Base-by-base conservation (phyloP, 2,888 invertebrate species). In the Noctua comes region DNA sequence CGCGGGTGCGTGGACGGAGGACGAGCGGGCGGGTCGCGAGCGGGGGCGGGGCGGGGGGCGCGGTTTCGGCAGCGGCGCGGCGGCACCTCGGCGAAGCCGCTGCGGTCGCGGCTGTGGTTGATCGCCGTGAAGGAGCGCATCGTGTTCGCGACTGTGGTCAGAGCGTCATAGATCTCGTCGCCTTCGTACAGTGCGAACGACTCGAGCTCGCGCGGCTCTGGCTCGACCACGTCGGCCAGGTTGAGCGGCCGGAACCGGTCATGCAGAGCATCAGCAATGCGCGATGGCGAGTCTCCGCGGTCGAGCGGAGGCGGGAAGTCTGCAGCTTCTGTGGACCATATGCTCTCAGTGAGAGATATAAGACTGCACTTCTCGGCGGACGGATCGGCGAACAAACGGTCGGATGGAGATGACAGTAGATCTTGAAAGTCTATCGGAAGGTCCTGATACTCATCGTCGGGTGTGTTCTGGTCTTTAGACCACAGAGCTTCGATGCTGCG, bases 401-500 rank as follows among this genome's bases (percentile, higher is more conserved):
- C 97, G 79, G 97, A 96, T 27, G 97, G 97, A 66, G 97, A 97
- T 82, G 97, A 97, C 69, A 97, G 93, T 78, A 97, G 92, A 87
- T 97, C 97, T 80, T 97, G 96, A 84, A 97, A 97, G 91, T 97
- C 97, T 86, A 97, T 97, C n/a, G 97, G 97, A 86, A 97, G 93
- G 89, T 97, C 97, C 83, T 97, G 97, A 88, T 97, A 97, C 88
- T 97, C 97, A 86, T 97, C 97, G 82, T 96, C 96, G 16, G 97
- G 97, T 18, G 96, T 96, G 89, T 94, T 93, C 92, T 96, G 95
- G 88, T 97, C 95, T 91, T 97, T 94, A 87, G 96, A 97, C 98
- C 98, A 98, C 79, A 98, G 94, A 62, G 98, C 98, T 92, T 98
- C 98, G 84, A 98, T 97, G 91, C 97, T 97, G 86, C 97, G 97